Evolutionary conservation across 2,113 vertebrate species (phyloP), one percentile per base, ranked within the genome.

Genomic region (Tautogolabrus adspersus): DNA sequence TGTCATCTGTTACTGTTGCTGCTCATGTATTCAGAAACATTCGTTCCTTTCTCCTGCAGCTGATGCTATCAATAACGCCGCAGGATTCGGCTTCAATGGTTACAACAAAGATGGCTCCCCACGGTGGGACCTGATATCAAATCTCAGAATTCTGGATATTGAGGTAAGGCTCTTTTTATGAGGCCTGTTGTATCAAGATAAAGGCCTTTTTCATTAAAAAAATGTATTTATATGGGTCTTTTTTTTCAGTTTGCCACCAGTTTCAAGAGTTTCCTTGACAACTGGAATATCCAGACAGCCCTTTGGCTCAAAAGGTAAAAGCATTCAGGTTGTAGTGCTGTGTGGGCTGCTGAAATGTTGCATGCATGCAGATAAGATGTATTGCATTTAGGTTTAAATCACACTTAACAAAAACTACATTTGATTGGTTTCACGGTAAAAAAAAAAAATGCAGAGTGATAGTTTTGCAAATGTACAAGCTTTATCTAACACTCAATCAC

Each of bases 221-320:
- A n/a, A 2, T 69, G 1, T 58, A 10, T 8, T 77, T 79, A 65
- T 49, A 84, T 87, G 12, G 4, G 18, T 84, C 46, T 6, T 42
- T 74, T 94, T 93, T 34, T 34, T 58, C 94, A 99, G 98, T 96
- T 96, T 88, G 97, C 98, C 62, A 99, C 97, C 81, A 99, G 97
- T 93, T 99, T 99, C 91, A 99, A 99, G 95, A 95, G 96, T 93
- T 99, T 99, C 94, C 93, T 99, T 47, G 98, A 99, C 93, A 99
- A 99, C 69, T 99, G 98, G 98, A 99, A 99, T 90, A 98, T 99
- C 84, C 98, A 99, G 87, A 99, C 98, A 87, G 95, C 97, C 54
- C 96, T 97, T 69, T 99, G 98, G 98, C 96, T 99, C 42, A 99
- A 99, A 94, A 97, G 98, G 98, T 99, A 95, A 89, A 65, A 34